Conservation (phyloP, 2,113 vertebrate species). For the Leucoraja erinaceus region DNA sequence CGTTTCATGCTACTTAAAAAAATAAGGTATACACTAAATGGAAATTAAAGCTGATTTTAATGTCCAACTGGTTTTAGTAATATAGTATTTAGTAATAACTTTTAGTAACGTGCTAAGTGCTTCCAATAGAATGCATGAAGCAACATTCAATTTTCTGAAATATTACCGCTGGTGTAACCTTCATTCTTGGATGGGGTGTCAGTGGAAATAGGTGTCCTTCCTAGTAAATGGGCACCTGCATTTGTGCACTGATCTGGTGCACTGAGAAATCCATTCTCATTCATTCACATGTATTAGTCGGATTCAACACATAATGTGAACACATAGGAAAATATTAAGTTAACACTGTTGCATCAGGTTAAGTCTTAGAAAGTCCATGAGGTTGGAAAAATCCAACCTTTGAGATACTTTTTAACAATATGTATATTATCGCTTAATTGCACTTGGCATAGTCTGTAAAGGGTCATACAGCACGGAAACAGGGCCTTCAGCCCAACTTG, state of each 20-base stretch:
- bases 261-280: background rate
- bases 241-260: background rate
- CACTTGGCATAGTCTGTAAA: background rate
- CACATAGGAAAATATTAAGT: background rate
- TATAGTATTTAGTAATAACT: background rate
- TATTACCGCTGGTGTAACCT: background rate
- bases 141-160: background rate
- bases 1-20: background rate
- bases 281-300: background rate
- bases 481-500: too few species aligned
- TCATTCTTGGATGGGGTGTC: background rate
- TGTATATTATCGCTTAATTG: background rate
- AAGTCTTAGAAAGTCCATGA: background rate
- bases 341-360: background rate
- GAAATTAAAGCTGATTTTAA: constrained; percentile 7
- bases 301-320: background rate
- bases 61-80: background rate
- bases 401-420: background rate
- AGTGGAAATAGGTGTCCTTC: background rate
- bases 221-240: background rate
- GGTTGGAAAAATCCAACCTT: background rate
- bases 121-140: background rate
- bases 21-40: background rate
- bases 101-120: background rate
- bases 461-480: too few species aligned